Evolutionary conservation across 2,797 vertebrate genomes (phyloP), one percentile per base, ranked within the genome.

Genomic region (Sarcophilus harrisii): DNA sequence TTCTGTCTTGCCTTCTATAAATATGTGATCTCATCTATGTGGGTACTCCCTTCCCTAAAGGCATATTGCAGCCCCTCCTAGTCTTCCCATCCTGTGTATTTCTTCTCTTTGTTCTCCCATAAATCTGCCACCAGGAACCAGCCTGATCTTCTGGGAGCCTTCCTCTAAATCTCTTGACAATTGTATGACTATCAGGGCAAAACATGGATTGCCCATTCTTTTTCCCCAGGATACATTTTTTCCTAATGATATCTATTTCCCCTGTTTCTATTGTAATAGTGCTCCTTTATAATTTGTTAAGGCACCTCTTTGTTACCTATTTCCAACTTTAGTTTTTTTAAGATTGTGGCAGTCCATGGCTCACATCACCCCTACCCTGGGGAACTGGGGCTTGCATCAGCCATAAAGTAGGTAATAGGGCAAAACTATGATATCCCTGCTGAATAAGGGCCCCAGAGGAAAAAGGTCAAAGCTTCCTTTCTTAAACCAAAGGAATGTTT

Each of bases 401-500:
- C 62, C 94, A 49, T 2, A 30, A 87, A 2, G 55, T 92, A 60
- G 90, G 30, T n/a, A 16, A 57, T 49, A 73, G 91, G 58, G 90
- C 38, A 94, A 93, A 28, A 3, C 9, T 32, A 45, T 12, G 89
- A 29, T 90, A 30, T 8, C 30, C 27, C 59, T 30, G 32, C 6
- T 3, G 10, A 90, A 87, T 90, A 90, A 58, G 94, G 90, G 90
- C 11, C 55, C 38, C 62, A 52, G 0, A 8, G 91, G 58, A 58
- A 12, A 52, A 91, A 52, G 28, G n/a, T n/a, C 24, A 16, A 58
- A 21, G 60, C 38, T 58, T 90, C 90, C 12, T 2, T 58, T 81
- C 60, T 58, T 30, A 58, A 45, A 73, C 38, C 91, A 57, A 30
- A 30, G 60, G n/a, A 21, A 6, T 93, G 38, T 96, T 97, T 94